Base-by-base conservation (phyloP, 1,140 invertebrate species). In the Eumaeus atala region DNA sequence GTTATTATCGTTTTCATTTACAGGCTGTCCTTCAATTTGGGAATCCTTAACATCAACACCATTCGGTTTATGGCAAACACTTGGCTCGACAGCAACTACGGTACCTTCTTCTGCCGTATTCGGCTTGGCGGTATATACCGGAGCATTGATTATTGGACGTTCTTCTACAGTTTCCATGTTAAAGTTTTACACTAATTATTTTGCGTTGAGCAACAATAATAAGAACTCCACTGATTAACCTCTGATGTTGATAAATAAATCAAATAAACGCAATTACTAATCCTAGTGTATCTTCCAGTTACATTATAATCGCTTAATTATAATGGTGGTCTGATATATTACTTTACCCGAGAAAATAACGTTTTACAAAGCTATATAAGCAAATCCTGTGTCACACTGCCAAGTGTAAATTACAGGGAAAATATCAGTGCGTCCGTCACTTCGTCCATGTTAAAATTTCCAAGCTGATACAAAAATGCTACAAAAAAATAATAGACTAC, bases 121-220 rank as follows among this genome's bases (percentile, higher is more conserved):
- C 16, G 60, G 53, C 62, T 79, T 80, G 40, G 67, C 48, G 42
- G 48, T 54, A 42, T 77, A 75, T 40, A 55, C 34, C 36, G 58
- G 8, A 50, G 64, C 18, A 54, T 56, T 67, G 18, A 59, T 54
- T 44, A 61, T 48, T 37, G 64, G 49, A 59, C 61, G 58, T 42
- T 81, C 76, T 61, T 82, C 72, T 28, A 77, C 59, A 64, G 64
- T 61, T 75, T 85, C 82, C 82, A 85, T 84, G 21, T 28, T 28
- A 28, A 28, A 44, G 8, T 53, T 33, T 8, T 18, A 28, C 35
- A 5, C 50, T 14, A 14, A n/a, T 7, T 10, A 37, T 9, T 62
- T 67, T 65, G 42, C 35, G 10, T 34, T 48, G 12, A 14, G 9
- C 14, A 51, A 5, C 11, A 55, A 17, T 17, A 47, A 4, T 11